A percentile compares a stretch with the other conserved stretches of the same genome.
These are phyloP conservation scores for Lampropteryx suffumata DNA, from an alignment of 2,888 invertebrate genomes.

Conservation along the genomic window DNA sequence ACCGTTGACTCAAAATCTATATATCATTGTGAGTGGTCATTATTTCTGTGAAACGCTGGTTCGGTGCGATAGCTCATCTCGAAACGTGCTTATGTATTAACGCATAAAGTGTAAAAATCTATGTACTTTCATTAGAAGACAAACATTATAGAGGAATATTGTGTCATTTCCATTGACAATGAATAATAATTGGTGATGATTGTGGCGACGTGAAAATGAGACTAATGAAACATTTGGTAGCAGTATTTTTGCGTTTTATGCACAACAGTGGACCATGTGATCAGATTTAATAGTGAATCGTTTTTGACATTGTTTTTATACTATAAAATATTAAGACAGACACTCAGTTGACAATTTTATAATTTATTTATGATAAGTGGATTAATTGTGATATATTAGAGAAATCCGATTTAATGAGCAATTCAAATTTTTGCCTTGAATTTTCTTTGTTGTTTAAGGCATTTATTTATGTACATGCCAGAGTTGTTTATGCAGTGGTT, in stretches of 20 bases:
- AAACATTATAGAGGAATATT: slow-evolving; percentile 57
- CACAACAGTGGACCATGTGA: slow-evolving; percentile 79
- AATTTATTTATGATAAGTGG: slow-evolving; percentile 81
- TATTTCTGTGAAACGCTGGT: slow-evolving; percentile 51
- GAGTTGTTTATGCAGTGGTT: slow-evolving; percentile 40
- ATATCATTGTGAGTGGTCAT: slow-evolving; percentile 60
- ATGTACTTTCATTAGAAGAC: slow-evolving; percentile 77
- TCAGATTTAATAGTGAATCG: slow-evolving; percentile 74
- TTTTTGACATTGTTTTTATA: slow-evolving; percentile 78
- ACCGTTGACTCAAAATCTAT: slow-evolving; percentile 53
- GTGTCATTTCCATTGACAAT: slow-evolving; percentile 70
- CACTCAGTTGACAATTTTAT: slow-evolving; percentile 77
- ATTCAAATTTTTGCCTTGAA: slow-evolving; percentile 57
- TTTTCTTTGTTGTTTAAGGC: slow-evolving; percentile 52
- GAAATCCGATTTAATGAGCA: slow-evolving; percentile 58
- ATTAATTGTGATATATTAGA: slow-evolving; percentile 77
- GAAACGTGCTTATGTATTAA: slow-evolving; percentile 60
- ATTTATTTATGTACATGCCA: slow-evolving; percentile 58
- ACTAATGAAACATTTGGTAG: slow-evolving; percentile 63
- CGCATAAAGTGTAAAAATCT: slow-evolving; percentile 64
- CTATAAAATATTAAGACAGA: slow-evolving; percentile 67
- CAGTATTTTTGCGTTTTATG: slow-evolving; percentile 73
- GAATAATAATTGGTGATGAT: slow-evolving; percentile 63
- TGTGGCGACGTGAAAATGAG: slow-evolving; percentile 70
- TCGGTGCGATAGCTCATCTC: slow-evolving; percentile 53